Evolutionary conservation across 2,113 vertebrate species (phyloP).

Genomic region (Halichoeres trimaculatus): DNA sequence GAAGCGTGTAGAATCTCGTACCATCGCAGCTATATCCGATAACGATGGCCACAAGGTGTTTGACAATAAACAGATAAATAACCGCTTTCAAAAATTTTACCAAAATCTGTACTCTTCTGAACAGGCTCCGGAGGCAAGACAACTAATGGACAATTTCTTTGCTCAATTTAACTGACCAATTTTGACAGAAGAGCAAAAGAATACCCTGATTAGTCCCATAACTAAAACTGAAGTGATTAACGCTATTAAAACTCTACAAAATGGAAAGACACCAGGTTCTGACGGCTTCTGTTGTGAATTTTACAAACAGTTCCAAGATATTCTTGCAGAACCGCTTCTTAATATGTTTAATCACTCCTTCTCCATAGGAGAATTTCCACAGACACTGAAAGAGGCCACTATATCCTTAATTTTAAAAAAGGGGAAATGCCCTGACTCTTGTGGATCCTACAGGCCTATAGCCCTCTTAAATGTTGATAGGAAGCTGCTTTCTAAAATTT

Average conservation of each 20-base stretch:
- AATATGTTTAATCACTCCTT: slow-evolving; percentile 23
- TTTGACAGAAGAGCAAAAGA: slow-evolving; percentile 2
- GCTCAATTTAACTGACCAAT: neutral
- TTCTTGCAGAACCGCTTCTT: slow-evolving; percentile 14
- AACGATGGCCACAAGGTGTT: neutral
- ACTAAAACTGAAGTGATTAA: slow-evolving; percentile 3
- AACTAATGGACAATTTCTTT: slow-evolving; percentile 10
- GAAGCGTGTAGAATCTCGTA: slow-evolving; percentile 1
- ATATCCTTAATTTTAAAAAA: neutral
- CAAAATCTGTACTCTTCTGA: neutral
- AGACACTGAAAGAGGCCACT: neutral
- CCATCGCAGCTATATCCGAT: slow-evolving; percentile 1
- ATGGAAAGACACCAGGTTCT: slow-evolving; percentile 8
- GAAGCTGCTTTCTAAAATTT: too few relatives aligned
- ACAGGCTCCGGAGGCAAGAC: neutral
- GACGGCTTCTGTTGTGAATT: slow-evolving; percentile 11
- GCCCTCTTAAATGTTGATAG: too few relatives aligned
- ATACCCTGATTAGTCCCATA: slow-evolving; percentile 5
- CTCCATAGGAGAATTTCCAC: slow-evolving; percentile 1
- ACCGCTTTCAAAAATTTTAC: neutral
- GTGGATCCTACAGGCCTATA: neutral
- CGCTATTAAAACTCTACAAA: neutral
- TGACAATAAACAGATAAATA: neutral
- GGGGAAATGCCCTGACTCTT: neutral
- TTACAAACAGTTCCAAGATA: slow-evolving; percentile 8